Percentiles rank a stretch among this genome's conserved stretches.
phyloP scores from a whole-genome alignment of 2,113 vertebrate species.

The Steatornis caripensis region DNA sequence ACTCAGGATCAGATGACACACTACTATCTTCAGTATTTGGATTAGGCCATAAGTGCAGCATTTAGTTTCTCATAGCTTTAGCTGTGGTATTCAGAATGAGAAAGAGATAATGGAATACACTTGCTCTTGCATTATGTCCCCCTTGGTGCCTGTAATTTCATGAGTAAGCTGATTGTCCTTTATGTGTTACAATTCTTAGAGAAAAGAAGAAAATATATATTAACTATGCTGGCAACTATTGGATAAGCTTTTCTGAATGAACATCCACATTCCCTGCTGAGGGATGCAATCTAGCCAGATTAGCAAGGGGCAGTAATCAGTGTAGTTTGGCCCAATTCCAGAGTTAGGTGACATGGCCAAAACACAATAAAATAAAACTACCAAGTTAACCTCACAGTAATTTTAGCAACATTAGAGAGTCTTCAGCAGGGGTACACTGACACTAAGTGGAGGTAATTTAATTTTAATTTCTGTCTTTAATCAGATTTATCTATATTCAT shows the following conservation, averaged over 20 bases:
- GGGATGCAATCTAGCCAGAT: neutral
- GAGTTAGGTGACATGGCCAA: neutral
- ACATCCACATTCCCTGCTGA: neutral
- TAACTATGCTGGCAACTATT: neutral
- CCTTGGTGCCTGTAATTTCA: neutral
- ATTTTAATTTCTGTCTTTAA: constrained; percentile 50
- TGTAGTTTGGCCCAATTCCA: neutral
- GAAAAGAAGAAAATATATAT: neutral
- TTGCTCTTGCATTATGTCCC: neutral
- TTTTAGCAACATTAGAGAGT: neutral
- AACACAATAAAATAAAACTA: constrained; percentile 7
- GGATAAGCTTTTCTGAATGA: constrained; percentile 25
- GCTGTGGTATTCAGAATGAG: neutral
- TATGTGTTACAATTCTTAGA: neutral
- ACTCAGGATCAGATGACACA: neutral
- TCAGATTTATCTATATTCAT: constrained; percentile 2
- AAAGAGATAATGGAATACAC: neutral
- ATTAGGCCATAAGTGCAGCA: neutral
- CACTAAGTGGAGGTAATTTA: neutral
- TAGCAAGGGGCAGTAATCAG: neutral
- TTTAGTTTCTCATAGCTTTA: neutral
- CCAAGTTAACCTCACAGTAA: neutral
- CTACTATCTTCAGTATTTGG: neutral
- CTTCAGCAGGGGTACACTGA: neutral
- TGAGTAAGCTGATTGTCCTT: neutral